A percentile compares a stretch with the other conserved stretches of the same genome.
Conservation (phyloP, 1,140 invertebrate species). For the Metopolophium dirhodum region DNA sequence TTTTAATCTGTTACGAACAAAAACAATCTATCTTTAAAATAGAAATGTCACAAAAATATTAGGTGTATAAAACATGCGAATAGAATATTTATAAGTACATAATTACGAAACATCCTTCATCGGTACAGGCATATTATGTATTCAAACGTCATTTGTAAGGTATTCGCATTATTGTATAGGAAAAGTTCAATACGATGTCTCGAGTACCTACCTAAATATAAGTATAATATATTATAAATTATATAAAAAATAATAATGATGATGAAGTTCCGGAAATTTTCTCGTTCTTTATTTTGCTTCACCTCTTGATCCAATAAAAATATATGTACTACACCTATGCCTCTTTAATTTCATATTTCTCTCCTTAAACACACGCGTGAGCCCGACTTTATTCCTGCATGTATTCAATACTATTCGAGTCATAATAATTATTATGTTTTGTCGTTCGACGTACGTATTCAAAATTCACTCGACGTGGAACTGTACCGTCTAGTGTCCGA, state of each 20-base stretch:
- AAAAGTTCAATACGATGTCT: neutral
- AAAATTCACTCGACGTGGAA: neutral
- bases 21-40: neutral
- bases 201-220: neutral
- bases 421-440: neutral
- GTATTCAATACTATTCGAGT: neutral
- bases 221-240: too few species aligned
- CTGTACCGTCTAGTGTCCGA: neutral
- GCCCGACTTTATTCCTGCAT: neutral
- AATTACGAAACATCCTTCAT: neutral
- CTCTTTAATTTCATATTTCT: neutral
- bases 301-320: neutral
- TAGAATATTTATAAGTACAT: neutral
- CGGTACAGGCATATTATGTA: neutral
- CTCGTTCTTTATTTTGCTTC: neutral
- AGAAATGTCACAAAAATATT: neutral
- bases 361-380: neutral
- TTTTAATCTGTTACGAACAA: too few species aligned
- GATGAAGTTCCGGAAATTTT: neutral
- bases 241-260: neutral
- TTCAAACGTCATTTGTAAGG: neutral
- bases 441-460: neutral
- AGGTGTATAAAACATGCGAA: neutral
- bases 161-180: neutral
- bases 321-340: neutral